Evolutionary conservation across 2,888 invertebrate genomes (phyloP).

Genomic region (Drosophila austrosaltans): DNA sequence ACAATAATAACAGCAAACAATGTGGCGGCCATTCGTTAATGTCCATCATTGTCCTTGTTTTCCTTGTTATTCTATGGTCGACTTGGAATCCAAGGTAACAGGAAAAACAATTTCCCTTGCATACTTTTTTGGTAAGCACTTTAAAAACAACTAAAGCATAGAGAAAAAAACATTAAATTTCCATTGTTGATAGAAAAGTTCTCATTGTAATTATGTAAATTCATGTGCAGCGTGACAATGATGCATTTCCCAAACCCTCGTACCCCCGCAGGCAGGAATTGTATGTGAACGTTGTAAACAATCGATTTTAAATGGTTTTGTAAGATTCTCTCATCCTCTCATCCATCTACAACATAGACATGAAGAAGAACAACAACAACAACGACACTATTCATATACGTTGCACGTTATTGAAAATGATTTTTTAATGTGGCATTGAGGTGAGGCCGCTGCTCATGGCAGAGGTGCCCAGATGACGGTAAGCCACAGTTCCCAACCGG

Average conservation of each 20-base stretch:
- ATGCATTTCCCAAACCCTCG: not conserved
- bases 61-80: conserved; percentile 7
- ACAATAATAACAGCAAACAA: conserved; percentile 25
- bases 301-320: conserved; percentile 34
- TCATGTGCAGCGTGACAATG: conserved; percentile 6
- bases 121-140: conserved; percentile 4
- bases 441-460: conserved; percentile 27
- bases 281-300: conserved; percentile 37
- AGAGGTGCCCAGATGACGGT: not conserved
- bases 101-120: not conserved
- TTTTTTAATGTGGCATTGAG: conserved; percentile 76
- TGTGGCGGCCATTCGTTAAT: conserved; percentile 24
- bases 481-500: not conserved
- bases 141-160: not conserved
- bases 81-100: not conserved
- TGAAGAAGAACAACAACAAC: too few species aligned
- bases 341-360: not conserved
- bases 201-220: conserved; percentile 12
- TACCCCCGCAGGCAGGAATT: not conserved
- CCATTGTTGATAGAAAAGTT: not conserved
- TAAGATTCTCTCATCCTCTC: conserved; percentile 1
- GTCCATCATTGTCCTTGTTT: conserved; percentile 4
- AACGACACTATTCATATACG: conserved; percentile 3
- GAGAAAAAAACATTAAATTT: not conserved
- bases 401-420: conserved; percentile 76